Base-by-base conservation (phyloP, 1,140 invertebrate species). In the Drosophila sechellia region DNA sequence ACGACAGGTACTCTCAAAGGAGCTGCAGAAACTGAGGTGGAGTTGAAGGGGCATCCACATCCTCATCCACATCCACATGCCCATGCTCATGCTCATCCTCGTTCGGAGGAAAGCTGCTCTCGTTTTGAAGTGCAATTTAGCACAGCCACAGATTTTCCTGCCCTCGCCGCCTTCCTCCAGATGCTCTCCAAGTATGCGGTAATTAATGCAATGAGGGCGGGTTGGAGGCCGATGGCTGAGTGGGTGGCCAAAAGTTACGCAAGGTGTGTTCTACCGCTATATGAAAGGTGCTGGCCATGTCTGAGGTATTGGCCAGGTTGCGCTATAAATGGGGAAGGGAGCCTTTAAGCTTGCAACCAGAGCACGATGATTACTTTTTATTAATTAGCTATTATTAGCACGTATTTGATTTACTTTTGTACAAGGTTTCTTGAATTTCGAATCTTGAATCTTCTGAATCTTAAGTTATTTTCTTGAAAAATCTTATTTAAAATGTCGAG, bases 121-220 rank as follows among this genome's bases (percentile, higher is more conserved):
- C 69, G 76, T 79, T 87, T 61, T 79, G 75, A 89, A 87, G 84
- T 87, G 83, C 83, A 87, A 79, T 87, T 87, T 87, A 79, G 84
- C 79, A 64, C 69, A 79, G 76, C 79, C 79, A 83, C 83, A 87
- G 76, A 87, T 89, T 79, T 87, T 65, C 20, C 35, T 78, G 39
- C 12, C 43, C 52, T 27, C 17, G 27, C 59, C 15, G 5, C 31
- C 37, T 58, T 34, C 15, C 68, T 3, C 20, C 20, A 71, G 55
- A 59, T 75, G 68, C 81, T 77, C 64, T 66, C 59, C 76, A 46
- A 72, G 80, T 79, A 52, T 75, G 74, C 73, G 84, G 84, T 87
- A 87, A 87, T 87, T 87, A 87, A 87, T 89, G 83, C 81, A 87
- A 78, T 71, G 65, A 35, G 64, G 46, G 35, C 27, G 17, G 20